Evolutionary conservation across 1,140 invertebrate species (phyloP).

Genomic region (Ptiloglossa arizonensis): DNA sequence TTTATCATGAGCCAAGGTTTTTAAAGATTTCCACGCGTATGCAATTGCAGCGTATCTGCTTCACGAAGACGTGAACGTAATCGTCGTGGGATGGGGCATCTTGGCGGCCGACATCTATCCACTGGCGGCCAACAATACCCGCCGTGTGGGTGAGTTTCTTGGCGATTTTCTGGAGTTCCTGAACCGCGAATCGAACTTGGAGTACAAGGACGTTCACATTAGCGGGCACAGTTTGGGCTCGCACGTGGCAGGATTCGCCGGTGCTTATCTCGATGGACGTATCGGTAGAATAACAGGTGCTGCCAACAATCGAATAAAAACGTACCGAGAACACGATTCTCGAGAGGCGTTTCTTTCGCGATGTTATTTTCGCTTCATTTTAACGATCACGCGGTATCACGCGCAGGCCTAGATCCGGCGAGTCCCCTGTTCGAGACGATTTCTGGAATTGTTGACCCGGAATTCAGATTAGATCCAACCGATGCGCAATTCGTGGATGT

Average conservation of each 20-base stretch:
- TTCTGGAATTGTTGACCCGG: slow-evolving; percentile 71
- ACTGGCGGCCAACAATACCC: slow-evolving; percentile 73
- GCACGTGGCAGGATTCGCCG: slow-evolving; percentile 90
- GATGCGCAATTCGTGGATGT: slow-evolving; percentile 83
- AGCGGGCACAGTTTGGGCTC: slow-evolving; percentile 93
- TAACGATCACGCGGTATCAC: background rate
- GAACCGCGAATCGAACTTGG: slow-evolving; percentile 73
- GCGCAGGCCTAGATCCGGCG: slow-evolving; percentile 82
- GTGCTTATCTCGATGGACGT: slow-evolving; percentile 75
- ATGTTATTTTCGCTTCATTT: background rate
- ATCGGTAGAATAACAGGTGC: slow-evolving; percentile 85
- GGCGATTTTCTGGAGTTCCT: slow-evolving; percentile 75
- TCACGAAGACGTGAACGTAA: slow-evolving; percentile 84
- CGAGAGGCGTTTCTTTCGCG: too few relatives aligned
- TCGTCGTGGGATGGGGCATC: slow-evolving; percentile 85
- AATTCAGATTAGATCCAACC: slow-evolving; percentile 75
- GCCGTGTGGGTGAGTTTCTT: slow-evolving; percentile 74
- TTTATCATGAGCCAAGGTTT: too few relatives aligned
- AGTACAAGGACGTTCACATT: slow-evolving; percentile 85
- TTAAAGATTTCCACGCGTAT: background rate
- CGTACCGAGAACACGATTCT: too few relatives aligned
- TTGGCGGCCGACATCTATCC: slow-evolving; percentile 81
- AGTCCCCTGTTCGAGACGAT: slow-evolving; percentile 80
- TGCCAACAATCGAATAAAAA: too few relatives aligned
- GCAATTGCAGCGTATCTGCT: slow-evolving; percentile 82